phyloP scores from a whole-genome alignment of 2,113 vertebrate genomes.

The Aramus guarauna region DNA sequence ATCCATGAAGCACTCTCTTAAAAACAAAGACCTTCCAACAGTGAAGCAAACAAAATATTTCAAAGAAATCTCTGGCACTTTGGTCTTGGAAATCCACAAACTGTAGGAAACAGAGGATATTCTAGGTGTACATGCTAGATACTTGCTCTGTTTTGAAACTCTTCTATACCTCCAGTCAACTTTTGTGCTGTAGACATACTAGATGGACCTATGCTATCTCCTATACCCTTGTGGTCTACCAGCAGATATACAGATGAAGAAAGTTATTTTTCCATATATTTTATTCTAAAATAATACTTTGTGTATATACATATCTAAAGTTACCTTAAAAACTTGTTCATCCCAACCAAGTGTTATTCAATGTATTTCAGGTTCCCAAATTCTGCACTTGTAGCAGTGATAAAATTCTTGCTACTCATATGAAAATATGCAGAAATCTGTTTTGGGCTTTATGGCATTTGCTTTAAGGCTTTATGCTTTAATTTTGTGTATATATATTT shows the following conservation, averaged over 20 bases:
- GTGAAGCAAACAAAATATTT: neutral
- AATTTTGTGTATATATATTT: neutral
- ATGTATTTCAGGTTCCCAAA: neutral
- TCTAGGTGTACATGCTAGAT: accelerated
- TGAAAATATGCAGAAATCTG: neutral
- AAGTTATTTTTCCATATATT: neutral
- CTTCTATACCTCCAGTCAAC: neutral
- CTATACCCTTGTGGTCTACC: neutral
- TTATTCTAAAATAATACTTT: neutral
- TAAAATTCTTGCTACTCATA: neutral
- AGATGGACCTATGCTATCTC: neutral
- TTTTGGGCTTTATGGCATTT: neutral
- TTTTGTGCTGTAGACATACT: neutral
- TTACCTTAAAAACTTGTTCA: neutral
- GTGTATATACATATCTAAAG: neutral
- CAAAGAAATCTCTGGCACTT: neutral
- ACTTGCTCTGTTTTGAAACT: neutral
- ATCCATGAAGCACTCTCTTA: neutral
- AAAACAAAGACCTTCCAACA: neutral
- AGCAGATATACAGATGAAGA: neutral
- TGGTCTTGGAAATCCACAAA: neutral
- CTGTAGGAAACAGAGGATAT: neutral
- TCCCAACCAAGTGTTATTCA: neutral
- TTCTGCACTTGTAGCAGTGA: neutral
- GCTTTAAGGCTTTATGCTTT: neutral